phyloP scores from a whole-genome alignment of 1,140 invertebrate genomes.

The Brachionus rotundiformis region DNA sequence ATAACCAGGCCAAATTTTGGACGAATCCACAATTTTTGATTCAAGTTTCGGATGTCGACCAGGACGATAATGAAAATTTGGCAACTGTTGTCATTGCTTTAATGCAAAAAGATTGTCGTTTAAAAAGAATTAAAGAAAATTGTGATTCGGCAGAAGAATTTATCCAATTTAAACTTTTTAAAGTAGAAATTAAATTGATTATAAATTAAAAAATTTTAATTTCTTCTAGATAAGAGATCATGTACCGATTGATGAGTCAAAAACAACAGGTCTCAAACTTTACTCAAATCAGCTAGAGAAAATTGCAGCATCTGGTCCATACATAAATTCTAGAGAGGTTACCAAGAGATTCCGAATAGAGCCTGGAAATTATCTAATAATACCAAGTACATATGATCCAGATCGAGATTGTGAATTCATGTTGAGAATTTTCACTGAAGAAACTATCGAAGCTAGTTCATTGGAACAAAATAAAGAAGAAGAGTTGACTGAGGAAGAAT shows the following conservation, averaged over 20 bases:
- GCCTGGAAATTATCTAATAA: conserved; percentile 69
- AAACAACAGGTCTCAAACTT: conserved; percentile 26
- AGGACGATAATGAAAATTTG: conserved; percentile 16
- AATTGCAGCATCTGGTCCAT: conserved; percentile 58
- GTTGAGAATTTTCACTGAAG: conserved; percentile 67
- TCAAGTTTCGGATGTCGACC: conserved; percentile 35
- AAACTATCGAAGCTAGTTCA: neutral
- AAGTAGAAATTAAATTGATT: neutral
- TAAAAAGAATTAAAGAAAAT: conserved; percentile 35
- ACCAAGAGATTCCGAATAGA: conserved; percentile 60
- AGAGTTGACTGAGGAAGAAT: conserved; percentile 30
- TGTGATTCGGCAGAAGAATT: conserved; percentile 48
- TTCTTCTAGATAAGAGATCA: neutral
- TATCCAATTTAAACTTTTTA: conserved; percentile 51
- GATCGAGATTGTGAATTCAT: conserved; percentile 68
- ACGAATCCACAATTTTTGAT: conserved; percentile 53
- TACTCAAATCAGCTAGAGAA: conserved; percentile 48
- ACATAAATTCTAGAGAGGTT: conserved; percentile 63
- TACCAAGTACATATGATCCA: conserved; percentile 70
- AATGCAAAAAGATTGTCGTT: conserved; percentile 45
- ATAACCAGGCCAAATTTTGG: conserved; percentile 34
- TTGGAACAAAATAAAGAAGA: conserved; percentile 41
- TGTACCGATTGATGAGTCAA: neutral
- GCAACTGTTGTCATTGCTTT: conserved; percentile 32
- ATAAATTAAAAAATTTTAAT: neutral